phyloP scores from a whole-genome alignment of 2,113 vertebrate genomes.

The Physeter macrocephalus region DNA sequence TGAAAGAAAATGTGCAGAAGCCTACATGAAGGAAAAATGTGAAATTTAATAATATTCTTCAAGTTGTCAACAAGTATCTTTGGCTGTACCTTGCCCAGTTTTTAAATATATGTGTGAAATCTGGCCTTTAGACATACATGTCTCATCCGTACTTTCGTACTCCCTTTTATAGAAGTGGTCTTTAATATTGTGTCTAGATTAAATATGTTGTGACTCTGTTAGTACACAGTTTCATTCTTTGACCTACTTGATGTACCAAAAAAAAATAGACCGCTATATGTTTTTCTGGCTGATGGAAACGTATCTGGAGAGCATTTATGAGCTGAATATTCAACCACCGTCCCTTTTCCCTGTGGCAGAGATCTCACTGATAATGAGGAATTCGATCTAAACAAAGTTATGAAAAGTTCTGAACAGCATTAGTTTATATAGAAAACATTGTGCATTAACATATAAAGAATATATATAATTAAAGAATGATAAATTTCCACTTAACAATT shows the following conservation, averaged over 20 bases:
- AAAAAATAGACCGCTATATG: not conserved
- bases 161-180: not conserved
- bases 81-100: not conserved
- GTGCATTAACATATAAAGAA: not conserved
- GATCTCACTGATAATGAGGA: not conserved
- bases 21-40: not conserved
- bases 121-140: not conserved
- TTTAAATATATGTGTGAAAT: not conserved
- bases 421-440: not conserved
- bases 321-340: not conserved
- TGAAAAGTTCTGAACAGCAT: not conserved
- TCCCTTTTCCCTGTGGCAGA: not conserved
- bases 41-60: not conserved
- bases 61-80: not conserved
- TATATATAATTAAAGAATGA: not conserved
- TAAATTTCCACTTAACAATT: not conserved
- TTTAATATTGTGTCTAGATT: not conserved
- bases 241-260: not conserved
- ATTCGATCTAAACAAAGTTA: not conserved
- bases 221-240: not conserved
- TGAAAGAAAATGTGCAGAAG: not conserved
- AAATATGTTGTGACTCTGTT: not conserved
- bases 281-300: not conserved
- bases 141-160: not conserved
- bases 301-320: not conserved